Evolutionary conservation across 2,113 vertebrate species (phyloP).

Genomic region (Tretioscincus oriximinensis): DNA sequence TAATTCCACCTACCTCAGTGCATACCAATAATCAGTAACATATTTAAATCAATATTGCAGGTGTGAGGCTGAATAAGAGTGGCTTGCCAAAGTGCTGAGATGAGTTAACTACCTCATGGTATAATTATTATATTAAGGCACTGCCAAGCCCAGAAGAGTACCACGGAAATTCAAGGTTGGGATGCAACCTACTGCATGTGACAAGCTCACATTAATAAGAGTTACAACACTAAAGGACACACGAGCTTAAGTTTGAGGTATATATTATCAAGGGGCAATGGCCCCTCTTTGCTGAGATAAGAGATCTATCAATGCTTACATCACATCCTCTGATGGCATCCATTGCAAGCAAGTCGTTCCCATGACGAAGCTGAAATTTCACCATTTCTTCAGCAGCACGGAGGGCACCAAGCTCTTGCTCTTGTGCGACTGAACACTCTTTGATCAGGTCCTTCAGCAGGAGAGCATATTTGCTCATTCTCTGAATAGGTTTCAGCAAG

Average conservation of each 20-base stretch:
- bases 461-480: constrained; percentile 65
- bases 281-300: too few species aligned
- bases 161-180: too few species aligned
- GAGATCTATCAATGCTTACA: constrained; percentile 36
- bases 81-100: neutral
- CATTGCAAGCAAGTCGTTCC: constrained; percentile 67
- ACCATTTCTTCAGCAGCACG: constrained; percentile 52
- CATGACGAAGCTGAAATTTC: constrained; percentile 64
- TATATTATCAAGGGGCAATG: too few species aligned
- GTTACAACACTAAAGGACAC: too few species aligned
- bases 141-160: too few species aligned
- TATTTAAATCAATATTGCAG: neutral
- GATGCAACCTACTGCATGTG: too few species aligned
- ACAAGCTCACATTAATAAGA: too few species aligned
- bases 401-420: constrained; percentile 51
- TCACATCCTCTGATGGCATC: constrained; percentile 65
- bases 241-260: too few species aligned
- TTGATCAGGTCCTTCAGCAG: constrained; percentile 63
- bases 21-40: too few species aligned
- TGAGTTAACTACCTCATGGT: neutral
- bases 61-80: neutral
- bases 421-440: constrained; percentile 44
- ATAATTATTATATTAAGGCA: neutral
- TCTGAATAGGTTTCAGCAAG: constrained; percentile 64
- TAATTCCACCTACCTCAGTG: too few species aligned